Evolutionary conservation across 1,140 invertebrate genomes (phyloP).

Genomic region (Linepithema humile): DNA sequence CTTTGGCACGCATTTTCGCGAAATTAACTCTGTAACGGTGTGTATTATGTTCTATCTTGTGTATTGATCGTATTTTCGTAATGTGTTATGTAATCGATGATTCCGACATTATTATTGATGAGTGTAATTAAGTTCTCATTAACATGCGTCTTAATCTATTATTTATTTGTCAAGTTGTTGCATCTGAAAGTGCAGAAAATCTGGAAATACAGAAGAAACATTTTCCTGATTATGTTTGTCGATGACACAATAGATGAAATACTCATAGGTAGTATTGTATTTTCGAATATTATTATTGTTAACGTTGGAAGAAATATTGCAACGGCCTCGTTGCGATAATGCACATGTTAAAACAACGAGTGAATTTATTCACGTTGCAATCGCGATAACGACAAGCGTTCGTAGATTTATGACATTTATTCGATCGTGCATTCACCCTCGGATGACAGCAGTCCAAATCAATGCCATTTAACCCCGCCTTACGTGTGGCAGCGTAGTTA

Average conservation of each 20-base stretch:
- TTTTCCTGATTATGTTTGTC: neutral
- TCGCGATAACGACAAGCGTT: neutral
- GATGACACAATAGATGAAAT: neutral
- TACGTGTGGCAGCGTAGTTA: neutral
- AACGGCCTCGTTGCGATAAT: constrained; percentile 34
- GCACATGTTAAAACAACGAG: neutral
- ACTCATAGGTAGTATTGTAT: neutral
- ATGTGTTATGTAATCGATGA: neutral
- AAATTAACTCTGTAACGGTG: neutral
- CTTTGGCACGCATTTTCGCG: constrained; percentile 10
- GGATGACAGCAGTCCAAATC: neutral
- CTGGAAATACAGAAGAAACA: neutral
- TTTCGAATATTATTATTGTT: neutral
- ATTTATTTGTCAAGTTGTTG: neutral
- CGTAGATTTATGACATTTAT: too few relatives aligned
- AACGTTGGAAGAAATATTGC: neutral
- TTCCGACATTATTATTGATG: too few relatives aligned
- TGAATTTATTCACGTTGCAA: neutral
- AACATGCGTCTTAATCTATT: neutral
- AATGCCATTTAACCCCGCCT: neutral
- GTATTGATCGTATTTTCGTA: constrained; percentile 6
- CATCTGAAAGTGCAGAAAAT: neutral
- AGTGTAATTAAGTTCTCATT: neutral
- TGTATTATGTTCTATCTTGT: neutral
- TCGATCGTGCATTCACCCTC: neutral